Conservation (phyloP, 2,113 vertebrate genomes). For the Pelecanoides urinatrix region DNA sequence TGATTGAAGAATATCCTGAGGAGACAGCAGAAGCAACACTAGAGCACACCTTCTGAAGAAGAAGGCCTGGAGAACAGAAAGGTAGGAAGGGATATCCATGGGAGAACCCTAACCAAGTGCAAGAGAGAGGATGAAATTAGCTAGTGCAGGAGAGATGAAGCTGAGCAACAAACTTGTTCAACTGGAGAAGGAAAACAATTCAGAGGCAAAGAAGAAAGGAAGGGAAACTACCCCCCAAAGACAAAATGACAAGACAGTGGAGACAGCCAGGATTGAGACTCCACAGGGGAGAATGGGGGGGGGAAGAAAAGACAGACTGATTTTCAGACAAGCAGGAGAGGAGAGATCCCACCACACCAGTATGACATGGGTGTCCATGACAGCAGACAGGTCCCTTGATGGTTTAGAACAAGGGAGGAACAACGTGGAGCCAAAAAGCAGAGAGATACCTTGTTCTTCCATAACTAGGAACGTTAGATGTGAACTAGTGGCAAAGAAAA, state of each 20-base stretch:
- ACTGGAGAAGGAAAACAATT: neutral
- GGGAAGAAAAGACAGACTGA: neutral
- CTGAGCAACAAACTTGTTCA: neutral
- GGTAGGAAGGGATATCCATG: neutral
- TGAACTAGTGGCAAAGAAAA: neutral
- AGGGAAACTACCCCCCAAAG: constrained; percentile 14
- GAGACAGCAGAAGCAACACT: neutral
- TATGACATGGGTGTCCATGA: neutral
- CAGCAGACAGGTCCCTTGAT: neutral
- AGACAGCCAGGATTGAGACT: neutral
- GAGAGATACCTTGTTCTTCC: neutral
- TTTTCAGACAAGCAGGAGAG: neutral
- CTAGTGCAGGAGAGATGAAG: neutral
- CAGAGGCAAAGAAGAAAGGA: constrained; percentile 37
- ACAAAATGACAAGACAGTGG: constrained; percentile 2
- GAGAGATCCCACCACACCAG: neutral
- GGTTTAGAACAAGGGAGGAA: neutral
- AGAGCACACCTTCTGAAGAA: neutral
- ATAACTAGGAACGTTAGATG: neutral
- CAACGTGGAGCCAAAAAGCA: neutral
- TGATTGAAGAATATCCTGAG: neutral
- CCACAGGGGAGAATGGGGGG: neutral
- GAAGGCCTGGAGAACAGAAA: neutral
- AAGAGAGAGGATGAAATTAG: neutral
- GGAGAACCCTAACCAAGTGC: neutral